These are phyloP conservation scores for Galagoides demidoff DNA, from an alignment of 2,797 vertebrate species.

Conservation along the genomic window DNA sequence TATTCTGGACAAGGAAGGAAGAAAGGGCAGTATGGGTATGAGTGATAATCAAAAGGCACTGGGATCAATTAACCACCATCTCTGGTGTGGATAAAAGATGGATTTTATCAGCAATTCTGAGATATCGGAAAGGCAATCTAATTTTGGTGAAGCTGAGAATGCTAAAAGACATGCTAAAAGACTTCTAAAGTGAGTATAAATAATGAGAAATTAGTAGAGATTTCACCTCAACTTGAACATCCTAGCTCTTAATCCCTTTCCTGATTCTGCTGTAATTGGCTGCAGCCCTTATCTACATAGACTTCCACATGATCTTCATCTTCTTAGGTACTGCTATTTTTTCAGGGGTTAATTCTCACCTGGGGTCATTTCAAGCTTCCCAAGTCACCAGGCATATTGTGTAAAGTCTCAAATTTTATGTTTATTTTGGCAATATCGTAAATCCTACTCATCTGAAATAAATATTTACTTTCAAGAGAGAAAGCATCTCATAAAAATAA, in stretches of 20 bases:
- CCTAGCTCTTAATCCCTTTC: background rate
- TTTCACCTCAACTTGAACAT: background rate
- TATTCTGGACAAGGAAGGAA: background rate
- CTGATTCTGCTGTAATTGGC: background rate
- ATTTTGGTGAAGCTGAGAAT: background rate
- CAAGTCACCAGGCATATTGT: background rate
- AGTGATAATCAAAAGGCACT: background rate
- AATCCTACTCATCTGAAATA: slow-evolving; percentile 1
- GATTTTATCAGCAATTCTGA: background rate
- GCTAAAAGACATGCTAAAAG: background rate
- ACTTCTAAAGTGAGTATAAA: background rate
- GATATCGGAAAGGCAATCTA: background rate
- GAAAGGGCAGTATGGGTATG: background rate
- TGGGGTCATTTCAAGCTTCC: background rate
- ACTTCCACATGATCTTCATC: background rate
- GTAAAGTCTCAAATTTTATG: background rate
- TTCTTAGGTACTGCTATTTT: background rate
- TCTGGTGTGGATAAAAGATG: background rate
- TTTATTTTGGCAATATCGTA: background rate
- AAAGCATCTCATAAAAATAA: background rate
- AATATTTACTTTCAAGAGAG: background rate
- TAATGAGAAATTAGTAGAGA: background rate
- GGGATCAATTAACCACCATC: background rate
- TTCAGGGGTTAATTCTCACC: background rate
- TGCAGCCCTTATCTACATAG: background rate